Percentiles rank a stretch among this genome's conserved stretches.
Evolutionary conservation across 2,113 vertebrate genomes (phyloP).

Genomic region (Microtus pennsylvanicus): DNA sequence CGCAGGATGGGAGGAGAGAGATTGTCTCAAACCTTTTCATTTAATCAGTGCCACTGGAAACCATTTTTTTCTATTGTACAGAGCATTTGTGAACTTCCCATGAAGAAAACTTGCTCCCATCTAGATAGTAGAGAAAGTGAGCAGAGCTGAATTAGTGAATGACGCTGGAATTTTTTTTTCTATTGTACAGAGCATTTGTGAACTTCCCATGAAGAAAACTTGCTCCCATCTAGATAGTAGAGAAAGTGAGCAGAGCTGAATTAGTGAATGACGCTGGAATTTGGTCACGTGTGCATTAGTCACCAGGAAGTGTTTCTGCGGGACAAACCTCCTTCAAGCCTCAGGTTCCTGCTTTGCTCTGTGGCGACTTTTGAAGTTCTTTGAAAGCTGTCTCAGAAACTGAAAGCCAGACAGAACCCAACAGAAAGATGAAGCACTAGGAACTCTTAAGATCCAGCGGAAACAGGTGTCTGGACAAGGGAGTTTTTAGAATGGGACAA

Average conservation of each 20-base stretch:
- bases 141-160: background rate
- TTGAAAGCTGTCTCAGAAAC: conserved; percentile 55
- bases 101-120: conserved; percentile 24
- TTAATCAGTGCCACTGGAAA: conserved; percentile 33
- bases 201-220: conserved; percentile 20
- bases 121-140: background rate
- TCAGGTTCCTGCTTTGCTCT: background rate
- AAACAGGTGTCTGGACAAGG: conserved; percentile 28
- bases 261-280: background rate
- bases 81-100: background rate
- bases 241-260: background rate
- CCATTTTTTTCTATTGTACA: background rate
- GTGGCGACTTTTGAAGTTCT: conserved; percentile 41
- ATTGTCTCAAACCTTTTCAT: background rate
- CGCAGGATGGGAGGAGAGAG: background rate
- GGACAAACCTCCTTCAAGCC: background rate
- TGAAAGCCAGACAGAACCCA: conserved; percentile 7
- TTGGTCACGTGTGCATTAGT: conserved; percentile 2
- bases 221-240: background rate
- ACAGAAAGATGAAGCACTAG: conserved; percentile 20
- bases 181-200: background rate
- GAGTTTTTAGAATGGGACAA: conserved; percentile 19
- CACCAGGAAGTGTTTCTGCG: background rate
- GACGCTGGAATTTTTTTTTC: background rate
- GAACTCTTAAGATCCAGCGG: conserved; percentile 42